phyloP scores from a whole-genome alignment of 2,113 vertebrate genomes.

The Aix galericulata region DNA sequence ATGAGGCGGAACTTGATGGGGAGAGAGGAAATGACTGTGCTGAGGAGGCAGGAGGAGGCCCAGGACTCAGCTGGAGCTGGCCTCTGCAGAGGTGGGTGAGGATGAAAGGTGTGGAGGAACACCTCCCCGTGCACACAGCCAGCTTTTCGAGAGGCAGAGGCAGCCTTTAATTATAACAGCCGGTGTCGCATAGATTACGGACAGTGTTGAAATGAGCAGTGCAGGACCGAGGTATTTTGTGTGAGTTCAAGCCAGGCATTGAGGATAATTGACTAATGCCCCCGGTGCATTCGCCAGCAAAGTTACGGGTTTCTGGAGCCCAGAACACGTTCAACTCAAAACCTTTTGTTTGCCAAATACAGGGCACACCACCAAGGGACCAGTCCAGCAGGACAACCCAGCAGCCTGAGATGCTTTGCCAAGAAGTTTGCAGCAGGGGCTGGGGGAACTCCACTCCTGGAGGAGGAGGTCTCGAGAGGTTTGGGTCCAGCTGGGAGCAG shows the following conservation, averaged over 20 bases:
- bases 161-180: not conserved
- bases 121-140: not conserved
- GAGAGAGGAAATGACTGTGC: not conserved
- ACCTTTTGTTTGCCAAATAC: not conserved
- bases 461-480: not conserved
- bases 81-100: not conserved
- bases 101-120: not conserved
- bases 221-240: not conserved
- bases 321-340: not conserved
- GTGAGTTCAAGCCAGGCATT: not conserved
- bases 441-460: not conserved
- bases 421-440: not conserved
- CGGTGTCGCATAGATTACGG: not conserved
- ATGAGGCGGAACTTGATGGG: slow-evolving; percentile 30
- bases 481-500: not conserved
- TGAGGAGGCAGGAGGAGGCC: not conserved
- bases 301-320: not conserved
- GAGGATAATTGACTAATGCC: not conserved
- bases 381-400: not conserved
- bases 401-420: not conserved
- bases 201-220: not conserved
- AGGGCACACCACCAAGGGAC: not conserved
- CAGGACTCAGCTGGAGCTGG: not conserved
- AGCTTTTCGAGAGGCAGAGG: not conserved
- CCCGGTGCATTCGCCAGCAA: not conserved